phyloP scores from a whole-genome alignment of 2,888 invertebrate genomes.

The Cephus rjabovi region DNA sequence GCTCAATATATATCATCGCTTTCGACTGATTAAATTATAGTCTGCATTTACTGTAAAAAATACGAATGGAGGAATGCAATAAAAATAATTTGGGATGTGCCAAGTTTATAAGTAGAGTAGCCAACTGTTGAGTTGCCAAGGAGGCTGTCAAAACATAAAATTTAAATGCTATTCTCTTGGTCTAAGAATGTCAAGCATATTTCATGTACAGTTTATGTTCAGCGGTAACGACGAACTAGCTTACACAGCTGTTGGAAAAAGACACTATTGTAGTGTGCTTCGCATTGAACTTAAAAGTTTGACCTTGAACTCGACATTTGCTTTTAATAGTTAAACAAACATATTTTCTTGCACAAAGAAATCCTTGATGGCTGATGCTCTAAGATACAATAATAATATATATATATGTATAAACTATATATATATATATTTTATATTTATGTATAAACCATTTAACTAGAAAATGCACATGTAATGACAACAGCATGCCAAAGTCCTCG shows the following conservation, averaged over 20 bases:
- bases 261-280: background rate
- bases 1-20: too few relatives aligned
- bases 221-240: too few relatives aligned
- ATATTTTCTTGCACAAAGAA: background rate
- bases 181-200: background rate
- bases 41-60: background rate
- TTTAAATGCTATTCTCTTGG: background rate
- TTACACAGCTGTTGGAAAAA: background rate
- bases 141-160: background rate
- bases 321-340: background rate
- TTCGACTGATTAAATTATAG: too few relatives aligned
- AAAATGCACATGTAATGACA: slow-evolving; percentile 11
- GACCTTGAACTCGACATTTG: background rate
- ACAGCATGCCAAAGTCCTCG: background rate
- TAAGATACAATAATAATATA: background rate
- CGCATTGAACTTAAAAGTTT: background rate
- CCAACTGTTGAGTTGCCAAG: background rate
- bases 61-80: background rate
- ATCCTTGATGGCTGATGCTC: background rate
- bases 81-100: background rate
- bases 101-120: background rate
- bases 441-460: slow-evolving; percentile 1
- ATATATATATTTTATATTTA: background rate
- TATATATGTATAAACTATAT: background rate
- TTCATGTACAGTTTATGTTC: too few relatives aligned